Evolutionary conservation across 1,140 invertebrate species (phyloP).

Genomic region (Olivierus martensii): DNA sequence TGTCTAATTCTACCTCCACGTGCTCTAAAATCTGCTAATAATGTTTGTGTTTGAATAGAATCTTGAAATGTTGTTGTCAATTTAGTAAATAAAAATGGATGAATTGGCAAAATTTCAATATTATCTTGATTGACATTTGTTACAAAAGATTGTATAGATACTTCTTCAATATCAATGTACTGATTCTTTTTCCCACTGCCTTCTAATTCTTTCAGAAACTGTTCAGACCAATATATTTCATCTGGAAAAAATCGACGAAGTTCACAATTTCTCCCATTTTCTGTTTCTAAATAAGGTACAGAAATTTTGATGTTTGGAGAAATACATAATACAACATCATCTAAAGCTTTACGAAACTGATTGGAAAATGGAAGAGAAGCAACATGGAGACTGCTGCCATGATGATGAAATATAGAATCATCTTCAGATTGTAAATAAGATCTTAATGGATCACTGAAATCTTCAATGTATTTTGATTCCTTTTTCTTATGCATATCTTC

Average conservation of each 20-base stretch:
- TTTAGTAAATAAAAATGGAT: constrained; percentile 55
- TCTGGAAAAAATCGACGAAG: constrained; percentile 61
- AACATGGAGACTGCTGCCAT: constrained; percentile 26
- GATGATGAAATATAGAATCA: constrained; percentile 23
- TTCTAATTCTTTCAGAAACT: constrained; percentile 24
- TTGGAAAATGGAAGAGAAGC: constrained; percentile 46
- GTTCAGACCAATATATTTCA: constrained; percentile 59
- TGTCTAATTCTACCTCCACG: constrained; percentile 52
- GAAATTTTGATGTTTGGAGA: constrained; percentile 75
- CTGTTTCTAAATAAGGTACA: constrained; percentile 78
- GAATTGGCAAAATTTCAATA: constrained; percentile 30
- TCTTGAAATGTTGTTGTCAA: constrained; percentile 43
- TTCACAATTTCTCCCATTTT: constrained; percentile 56
- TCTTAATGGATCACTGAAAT: constrained; percentile 64
- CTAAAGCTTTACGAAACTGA: constrained; percentile 56
- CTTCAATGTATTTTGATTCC: constrained; percentile 41
- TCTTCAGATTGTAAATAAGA: constrained; percentile 44
- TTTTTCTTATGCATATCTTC: constrained; percentile 35
- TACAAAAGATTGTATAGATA: neutral
- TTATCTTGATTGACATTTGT: constrained; percentile 9
- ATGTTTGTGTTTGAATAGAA: constrained; percentile 28
- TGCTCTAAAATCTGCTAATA: constrained; percentile 73
- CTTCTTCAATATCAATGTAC: too few species aligned
- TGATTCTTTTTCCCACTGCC: constrained; percentile 6
- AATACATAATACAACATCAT: constrained; percentile 47